phyloP scores from a whole-genome alignment of 2,888 invertebrate genomes.

The Cacoxenus indagator region DNA sequence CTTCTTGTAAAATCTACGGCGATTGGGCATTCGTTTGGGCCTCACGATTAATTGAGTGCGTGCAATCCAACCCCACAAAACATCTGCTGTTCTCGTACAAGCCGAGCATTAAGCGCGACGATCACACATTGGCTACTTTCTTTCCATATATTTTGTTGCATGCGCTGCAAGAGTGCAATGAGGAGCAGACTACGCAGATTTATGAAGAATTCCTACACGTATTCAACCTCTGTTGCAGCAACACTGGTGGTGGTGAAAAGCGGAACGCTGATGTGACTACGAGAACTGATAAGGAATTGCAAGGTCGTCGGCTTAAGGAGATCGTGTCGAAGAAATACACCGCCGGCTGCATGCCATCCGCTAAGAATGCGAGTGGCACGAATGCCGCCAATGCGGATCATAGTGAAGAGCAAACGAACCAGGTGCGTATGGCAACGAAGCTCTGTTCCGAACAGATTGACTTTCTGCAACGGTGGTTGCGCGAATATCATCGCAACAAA shows the following conservation, averaged over 20 bases:
- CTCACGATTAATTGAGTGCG: conserved; percentile 76
- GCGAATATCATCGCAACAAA: conserved; percentile 72
- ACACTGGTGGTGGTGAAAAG: conserved; percentile 26
- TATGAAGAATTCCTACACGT: conserved; percentile 74
- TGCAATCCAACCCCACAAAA: conserved; percentile 75
- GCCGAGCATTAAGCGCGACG: conserved; percentile 82
- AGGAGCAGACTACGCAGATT: conserved; percentile 70
- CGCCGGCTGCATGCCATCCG: conserved; percentile 37
- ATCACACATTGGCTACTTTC: conserved; percentile 79
- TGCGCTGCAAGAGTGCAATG: conserved; percentile 73
- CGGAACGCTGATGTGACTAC: neutral
- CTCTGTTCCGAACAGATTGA: conserved; percentile 81
- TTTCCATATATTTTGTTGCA: conserved; percentile 82
- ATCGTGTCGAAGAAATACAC: conserved; percentile 57
- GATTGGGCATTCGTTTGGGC: conserved; percentile 86
- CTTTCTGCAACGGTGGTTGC: conserved; percentile 82
- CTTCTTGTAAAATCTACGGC: conserved; percentile 77
- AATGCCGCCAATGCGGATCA: neutral
- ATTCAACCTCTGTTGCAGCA: conserved; percentile 61
- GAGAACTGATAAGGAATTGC: neutral
- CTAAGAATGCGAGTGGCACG: conserved; percentile 6
- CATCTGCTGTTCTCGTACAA: conserved; percentile 79
- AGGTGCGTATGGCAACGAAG: conserved; percentile 74
- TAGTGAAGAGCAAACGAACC: conserved; percentile 39
- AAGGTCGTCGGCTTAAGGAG: conserved; percentile 48